Base-by-base conservation (phyloP, 53 echinoderm and acorn worm species). In the Holothuria leucospilota region DNA sequence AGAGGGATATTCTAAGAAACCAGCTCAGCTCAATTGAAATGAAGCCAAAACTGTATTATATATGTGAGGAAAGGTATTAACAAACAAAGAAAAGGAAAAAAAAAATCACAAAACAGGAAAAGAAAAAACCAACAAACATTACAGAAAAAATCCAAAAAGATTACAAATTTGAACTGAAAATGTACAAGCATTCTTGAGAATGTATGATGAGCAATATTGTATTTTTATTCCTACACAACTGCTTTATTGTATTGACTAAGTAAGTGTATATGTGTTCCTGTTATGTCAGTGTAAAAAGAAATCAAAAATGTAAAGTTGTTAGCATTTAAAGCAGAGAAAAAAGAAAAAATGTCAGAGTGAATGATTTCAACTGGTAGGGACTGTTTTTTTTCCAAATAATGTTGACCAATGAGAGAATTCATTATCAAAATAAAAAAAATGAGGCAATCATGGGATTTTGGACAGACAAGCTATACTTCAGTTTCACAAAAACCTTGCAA, bases 181-280 rank as follows among this genome's bases (percentile, higher is more conserved):
- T 60, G 59, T 80, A 53, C 56, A 16, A 61, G 16, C 80, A 80
- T 80, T 80, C 80, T 80, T 34, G 34, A 29, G 80, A 80, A 80
- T 80, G 80, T 80, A 80, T 60, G 80, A 80, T 80, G 59, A 80
- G 80, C 80, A 80, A 80, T 80, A 80, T 80, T 80, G 80, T 80
- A 80, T 59, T 80, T 80, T 80, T 80, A 80, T 80, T 80, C 80
- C 80, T 80, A 80, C 80, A 59, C 80, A 80, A 80, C 80, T 80
- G 80, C 80, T 80, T 80, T 80, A 80, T 80, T 61, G 38, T 80
- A 80, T 80, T 80, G 80, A 80, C 59, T 80, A 29, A 56, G 56
- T 56, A 56, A 58, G 38, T 80, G 80, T 80, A 60, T 80, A 61
- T 80, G 59, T 80, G 80, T 80, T 80, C 59, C 11, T 80, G 80